Base-by-base conservation (phyloP, 92 coral and sea anemone species). In the Siderastrea radians region DNA sequence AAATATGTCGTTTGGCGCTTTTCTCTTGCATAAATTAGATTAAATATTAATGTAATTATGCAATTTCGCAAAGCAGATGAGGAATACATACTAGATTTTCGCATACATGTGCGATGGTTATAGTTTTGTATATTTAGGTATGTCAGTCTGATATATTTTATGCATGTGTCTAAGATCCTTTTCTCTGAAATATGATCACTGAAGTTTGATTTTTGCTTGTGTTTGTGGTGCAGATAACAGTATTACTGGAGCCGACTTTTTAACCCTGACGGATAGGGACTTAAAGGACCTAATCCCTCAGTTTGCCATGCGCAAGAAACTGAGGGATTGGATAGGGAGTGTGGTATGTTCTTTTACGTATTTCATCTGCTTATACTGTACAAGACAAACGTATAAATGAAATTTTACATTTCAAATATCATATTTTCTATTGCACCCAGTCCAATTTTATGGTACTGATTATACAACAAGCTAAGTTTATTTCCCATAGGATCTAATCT, bases 31-130 rank as follows among this genome's bases (percentile, higher is more conserved):
- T 64, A 64, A 16, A 64, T 64, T 64, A 64, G 68, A 1, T 38
- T 64, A 64, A 10, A 64, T 64, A 16, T 16, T 64, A 44, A 64
- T 16, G 68, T 64, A 64, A 64, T 64, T 64, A 64, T 64, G 68
- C n/a, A 64, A 64, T 64, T 64, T 64, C 47, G 68, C 68, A 64
- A 64, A 64, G 68, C 68, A 16, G 68, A 64, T 64, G 68, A 64
- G 43, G 38, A 26, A 26, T 26, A 26, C 38, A 26, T 26, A 26
- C 38, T 59, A 59, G 64, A 59, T 59, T 59, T 59, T 12, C 38
- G 38, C 38, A 26, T 26, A 26, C 38, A 26, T 26, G 38, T 26
- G 38, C 38, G 38, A 26, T 26, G 38, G 38, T 26, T 26, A 26
- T 26, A 26, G 38, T 26, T 26, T 26, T 26, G 38, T 26, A 26